These are phyloP conservation scores for Lerista edwardsae DNA, from an alignment of 2,797 vertebrate genomes.

Conservation along the genomic window DNA sequence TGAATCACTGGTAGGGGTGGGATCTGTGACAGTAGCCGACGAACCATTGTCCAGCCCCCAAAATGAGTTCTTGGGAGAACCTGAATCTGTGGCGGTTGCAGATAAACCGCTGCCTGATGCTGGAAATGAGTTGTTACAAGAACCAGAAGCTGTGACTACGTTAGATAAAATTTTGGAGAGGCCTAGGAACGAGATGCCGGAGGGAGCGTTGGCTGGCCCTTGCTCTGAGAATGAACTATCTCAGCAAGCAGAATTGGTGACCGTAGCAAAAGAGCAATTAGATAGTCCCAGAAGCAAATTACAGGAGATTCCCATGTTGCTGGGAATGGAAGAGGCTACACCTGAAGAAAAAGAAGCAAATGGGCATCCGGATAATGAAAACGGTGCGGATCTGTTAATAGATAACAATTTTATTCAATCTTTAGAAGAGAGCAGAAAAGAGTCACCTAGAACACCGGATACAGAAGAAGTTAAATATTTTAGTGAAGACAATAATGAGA, in stretches of 20 bases:
- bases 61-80: slow-evolving; percentile 13
- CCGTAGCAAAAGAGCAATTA: slow-evolving; percentile 19
- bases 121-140: slow-evolving; percentile 24
- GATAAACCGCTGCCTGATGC: slow-evolving; percentile 2
- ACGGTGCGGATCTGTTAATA: slow-evolving; percentile 44
- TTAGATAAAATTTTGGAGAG: slow-evolving; percentile 6
- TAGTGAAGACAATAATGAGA: slow-evolving; percentile 84
- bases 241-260: slow-evolving; percentile 40
- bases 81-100: slow-evolving; percentile 32
- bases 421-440: slow-evolving; percentile 58
- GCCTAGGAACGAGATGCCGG: slow-evolving; percentile 29
- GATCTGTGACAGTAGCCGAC: slow-evolving; percentile 43
- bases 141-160: neutral
- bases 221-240: slow-evolving; percentile 30
- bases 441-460: slow-evolving; percentile 23
- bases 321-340: slow-evolving; percentile 35
- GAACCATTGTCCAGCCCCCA: slow-evolving; percentile 5
- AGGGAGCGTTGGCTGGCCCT: slow-evolving; percentile 1
- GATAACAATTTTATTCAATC: slow-evolving; percentile 36
- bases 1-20: slow-evolving; percentile 23
- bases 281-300: slow-evolving; percentile 13
- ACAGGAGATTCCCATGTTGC: slow-evolving; percentile 40
- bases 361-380: slow-evolving; percentile 45
- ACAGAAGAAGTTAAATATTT: slow-evolving; percentile 60
- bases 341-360: slow-evolving; percentile 46